Conservation (phyloP, 2,797 vertebrate species). For the Oreonectes daqikongensis region DNA sequence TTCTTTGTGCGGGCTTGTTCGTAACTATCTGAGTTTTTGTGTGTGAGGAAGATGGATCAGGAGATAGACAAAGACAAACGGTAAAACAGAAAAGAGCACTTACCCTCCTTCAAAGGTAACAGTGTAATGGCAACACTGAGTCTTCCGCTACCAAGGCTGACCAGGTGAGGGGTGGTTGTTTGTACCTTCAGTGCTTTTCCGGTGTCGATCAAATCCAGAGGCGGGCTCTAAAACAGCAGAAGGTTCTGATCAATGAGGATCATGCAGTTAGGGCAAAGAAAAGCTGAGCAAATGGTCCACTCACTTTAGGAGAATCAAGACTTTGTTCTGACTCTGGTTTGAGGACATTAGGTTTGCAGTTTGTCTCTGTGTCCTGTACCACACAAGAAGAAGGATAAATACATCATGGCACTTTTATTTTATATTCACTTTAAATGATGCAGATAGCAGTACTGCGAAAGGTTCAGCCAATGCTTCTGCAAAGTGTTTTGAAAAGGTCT, state of each 20-base stretch:
- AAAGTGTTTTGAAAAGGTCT: not conserved
- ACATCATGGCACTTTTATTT: too few species aligned
- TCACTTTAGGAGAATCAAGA: constrained; percentile 68
- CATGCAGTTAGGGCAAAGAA: not conserved
- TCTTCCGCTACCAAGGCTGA: constrained; percentile 82
- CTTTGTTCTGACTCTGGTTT: constrained; percentile 76
- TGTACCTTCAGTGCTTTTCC: constrained; percentile 81
- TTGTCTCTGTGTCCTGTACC: constrained; percentile 66
- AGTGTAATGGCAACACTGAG: constrained; percentile 81
- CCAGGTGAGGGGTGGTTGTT: constrained; percentile 77
- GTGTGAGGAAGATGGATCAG: constrained; percentile 2
- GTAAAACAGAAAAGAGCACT: constrained; percentile 15
- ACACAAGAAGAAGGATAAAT: constrained; percentile 23
- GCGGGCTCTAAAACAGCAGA: constrained; percentile 66
- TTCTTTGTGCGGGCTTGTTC: constrained; percentile 21
- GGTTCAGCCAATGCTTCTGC: not conserved
- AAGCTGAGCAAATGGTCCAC: not conserved
- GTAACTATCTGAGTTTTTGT: constrained; percentile 16
- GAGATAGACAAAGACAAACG: not conserved
- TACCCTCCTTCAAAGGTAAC: constrained; percentile 82
- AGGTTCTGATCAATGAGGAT: not conserved
- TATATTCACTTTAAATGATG: too few species aligned
- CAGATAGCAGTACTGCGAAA: not conserved
- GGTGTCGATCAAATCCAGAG: constrained; percentile 79
- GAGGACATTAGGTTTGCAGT: constrained; percentile 64